phyloP scores from a whole-genome alignment of 2,888 invertebrate species.

The Hyposoter didymator region DNA sequence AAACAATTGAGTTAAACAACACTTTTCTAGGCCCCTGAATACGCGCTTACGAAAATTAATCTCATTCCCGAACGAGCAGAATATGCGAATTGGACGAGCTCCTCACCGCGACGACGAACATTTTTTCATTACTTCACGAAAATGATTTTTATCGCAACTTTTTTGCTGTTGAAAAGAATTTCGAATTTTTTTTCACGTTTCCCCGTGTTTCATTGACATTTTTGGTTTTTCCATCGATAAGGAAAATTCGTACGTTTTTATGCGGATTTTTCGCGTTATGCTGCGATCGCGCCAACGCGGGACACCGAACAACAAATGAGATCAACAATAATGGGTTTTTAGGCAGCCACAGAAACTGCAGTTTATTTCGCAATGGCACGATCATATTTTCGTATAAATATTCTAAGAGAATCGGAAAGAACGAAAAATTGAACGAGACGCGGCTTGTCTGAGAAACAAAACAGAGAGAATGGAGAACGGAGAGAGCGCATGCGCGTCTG shows the following conservation, averaged over 20 bases:
- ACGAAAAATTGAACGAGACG: neutral
- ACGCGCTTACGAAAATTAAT: neutral
- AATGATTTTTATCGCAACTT: neutral
- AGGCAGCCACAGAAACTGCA: neutral
- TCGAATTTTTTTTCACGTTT: neutral
- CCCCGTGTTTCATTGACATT: neutral
- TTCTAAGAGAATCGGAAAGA: no score
- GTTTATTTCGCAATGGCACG: neutral
- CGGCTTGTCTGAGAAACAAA: neutral
- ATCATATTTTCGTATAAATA: no score
- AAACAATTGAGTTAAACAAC: neutral
- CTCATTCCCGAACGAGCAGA: neutral
- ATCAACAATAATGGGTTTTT: neutral
- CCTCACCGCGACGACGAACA: neutral
- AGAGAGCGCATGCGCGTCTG: conserved; percentile 68
- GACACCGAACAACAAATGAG: neutral
- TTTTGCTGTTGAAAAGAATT: neutral
- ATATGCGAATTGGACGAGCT: neutral
- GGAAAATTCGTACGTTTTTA: neutral
- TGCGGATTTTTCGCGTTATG: conserved; percentile 13
- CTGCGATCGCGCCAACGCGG: neutral
- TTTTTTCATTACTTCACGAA: neutral
- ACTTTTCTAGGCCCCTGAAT: neutral
- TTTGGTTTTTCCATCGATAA: neutral
- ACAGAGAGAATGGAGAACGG: conserved; percentile 16